Base-by-base conservation (phyloP, 1,140 invertebrate genomes). In the Argopecten irradians region DNA sequence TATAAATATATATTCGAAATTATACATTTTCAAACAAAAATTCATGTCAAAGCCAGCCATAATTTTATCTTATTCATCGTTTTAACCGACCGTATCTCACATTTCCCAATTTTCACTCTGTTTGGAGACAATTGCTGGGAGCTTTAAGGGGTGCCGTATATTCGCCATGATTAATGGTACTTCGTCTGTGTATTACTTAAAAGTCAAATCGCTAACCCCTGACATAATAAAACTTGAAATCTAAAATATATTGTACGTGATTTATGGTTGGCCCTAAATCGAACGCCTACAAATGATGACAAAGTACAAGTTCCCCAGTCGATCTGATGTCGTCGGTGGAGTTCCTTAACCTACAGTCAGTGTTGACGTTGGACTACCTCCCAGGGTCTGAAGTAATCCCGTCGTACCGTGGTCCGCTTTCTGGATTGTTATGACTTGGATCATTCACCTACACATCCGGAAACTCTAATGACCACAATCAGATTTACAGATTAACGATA, bases 351-450 rank as follows among this genome's bases (percentile, higher is more conserved):
- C n/a, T 28, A 28, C 28, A 3, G 28, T n/a, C 55, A 71, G 5
- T 71, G n/a, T 71, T 71, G n/a, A 71, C 55, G 55, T 71, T 71
- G n/a, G 22, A 19, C 55, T 71, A 71, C 55, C 55, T 71, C 55
- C 55, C 55, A n/a, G 55, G 55, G 55, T 28, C 55, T 71, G 19
- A 11, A 71, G 55, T 71, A 71, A 71, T 71, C 55, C 55, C 22
- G n/a, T n/a, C 55, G 55, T 71, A 28, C 55, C 55, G 55, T 71
- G 55, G 55, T 71, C 55, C n/a, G n/a, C 55, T 71, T 71, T 28
- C 22, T 71, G 55, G n/a, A 71, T 71, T 71, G 55, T 71, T 71
- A 11, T 71, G 55, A 71, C 55, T 71, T n/a, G 55, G 55, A 71
- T 16, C 16, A 71, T 22, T 71, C 55, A 71, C 55, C 55, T 71